These are phyloP conservation scores for Ecdyonurus torrentis DNA, from an alignment of 2,888 invertebrate genomes.

Conservation along the genomic window DNA sequence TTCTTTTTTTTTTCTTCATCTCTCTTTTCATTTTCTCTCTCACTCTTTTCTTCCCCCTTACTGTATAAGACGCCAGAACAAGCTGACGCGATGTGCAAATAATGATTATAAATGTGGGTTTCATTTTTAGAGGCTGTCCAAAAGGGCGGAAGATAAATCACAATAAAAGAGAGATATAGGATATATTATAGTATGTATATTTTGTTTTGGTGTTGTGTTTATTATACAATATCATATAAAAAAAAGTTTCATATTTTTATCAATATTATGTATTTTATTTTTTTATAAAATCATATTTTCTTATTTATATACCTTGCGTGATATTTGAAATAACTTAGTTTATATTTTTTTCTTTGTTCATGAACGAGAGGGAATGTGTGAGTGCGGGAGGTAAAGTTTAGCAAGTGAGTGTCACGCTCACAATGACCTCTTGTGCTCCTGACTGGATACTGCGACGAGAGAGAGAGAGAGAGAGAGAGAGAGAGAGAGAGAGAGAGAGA, in stretches of 20 bases:
- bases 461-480: conserved; percentile 5
- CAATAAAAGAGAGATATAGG: conserved; percentile 1
- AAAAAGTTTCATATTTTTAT: too few relatives aligned
- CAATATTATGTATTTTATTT: too few relatives aligned
- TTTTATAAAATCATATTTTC: too few relatives aligned
- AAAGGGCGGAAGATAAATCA: conserved; percentile 2
- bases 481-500: conserved; percentile 7
- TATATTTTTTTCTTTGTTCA: too few relatives aligned
- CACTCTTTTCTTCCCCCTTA: background rate
- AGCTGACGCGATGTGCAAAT: conserved; percentile 10
- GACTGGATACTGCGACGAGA: conserved; percentile 2
- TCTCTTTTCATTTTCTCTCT: background rate
- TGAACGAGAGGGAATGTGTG: too few relatives aligned
- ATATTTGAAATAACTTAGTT: too few relatives aligned
- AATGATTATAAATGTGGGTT: conserved; percentile 10
- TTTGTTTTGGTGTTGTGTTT: too few relatives aligned
- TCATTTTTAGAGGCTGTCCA: conserved; percentile 7
- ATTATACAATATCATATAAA: too few relatives aligned
- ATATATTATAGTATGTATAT: background rate
- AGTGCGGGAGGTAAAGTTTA: too few relatives aligned
- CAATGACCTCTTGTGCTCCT: background rate
- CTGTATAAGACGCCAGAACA: conserved; percentile 4
- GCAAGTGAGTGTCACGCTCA: background rate
- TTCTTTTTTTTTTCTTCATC: background rate
- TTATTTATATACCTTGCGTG: too few relatives aligned